phyloP scores from a whole-genome alignment of 2,113 vertebrate species.

The Phainopepla nitens region DNA sequence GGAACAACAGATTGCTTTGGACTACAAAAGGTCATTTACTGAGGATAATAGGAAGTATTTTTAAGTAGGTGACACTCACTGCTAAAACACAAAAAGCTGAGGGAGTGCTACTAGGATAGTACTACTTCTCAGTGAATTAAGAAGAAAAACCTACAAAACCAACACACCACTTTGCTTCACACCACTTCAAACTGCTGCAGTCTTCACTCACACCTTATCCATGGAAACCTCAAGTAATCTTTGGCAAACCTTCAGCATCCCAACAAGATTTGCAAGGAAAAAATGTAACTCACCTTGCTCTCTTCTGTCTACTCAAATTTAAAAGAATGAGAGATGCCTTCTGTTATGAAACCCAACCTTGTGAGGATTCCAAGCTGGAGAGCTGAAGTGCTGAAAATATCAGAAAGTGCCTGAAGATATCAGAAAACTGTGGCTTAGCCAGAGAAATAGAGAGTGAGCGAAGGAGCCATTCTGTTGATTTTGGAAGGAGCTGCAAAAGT shows the following conservation, averaged over 20 bases:
- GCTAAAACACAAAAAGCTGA: neutral
- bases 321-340: neutral
- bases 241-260: neutral
- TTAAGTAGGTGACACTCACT: neutral
- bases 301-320: neutral
- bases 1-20: neutral
- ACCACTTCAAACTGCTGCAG: neutral
- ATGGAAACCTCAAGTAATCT: constrained; percentile 10
- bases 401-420: neutral
- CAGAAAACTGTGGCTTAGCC: constrained; percentile 14
- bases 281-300: neutral
- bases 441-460: neutral
- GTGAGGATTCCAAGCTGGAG: neutral
- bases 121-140: neutral
- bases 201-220: neutral
- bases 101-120: neutral
- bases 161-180: neutral
- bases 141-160: neutral
- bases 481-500: constrained; percentile 20
- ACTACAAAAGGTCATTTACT: neutral
- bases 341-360: neutral
- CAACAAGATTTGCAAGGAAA: neutral
- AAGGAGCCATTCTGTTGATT: constrained; percentile 23
- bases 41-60: neutral
- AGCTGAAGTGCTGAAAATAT: no score